Percentiles rank a stretch among this genome's conserved stretches.
Evolutionary conservation across 2,888 invertebrate genomes (phyloP).

Genomic region (Anaspis maculata): DNA sequence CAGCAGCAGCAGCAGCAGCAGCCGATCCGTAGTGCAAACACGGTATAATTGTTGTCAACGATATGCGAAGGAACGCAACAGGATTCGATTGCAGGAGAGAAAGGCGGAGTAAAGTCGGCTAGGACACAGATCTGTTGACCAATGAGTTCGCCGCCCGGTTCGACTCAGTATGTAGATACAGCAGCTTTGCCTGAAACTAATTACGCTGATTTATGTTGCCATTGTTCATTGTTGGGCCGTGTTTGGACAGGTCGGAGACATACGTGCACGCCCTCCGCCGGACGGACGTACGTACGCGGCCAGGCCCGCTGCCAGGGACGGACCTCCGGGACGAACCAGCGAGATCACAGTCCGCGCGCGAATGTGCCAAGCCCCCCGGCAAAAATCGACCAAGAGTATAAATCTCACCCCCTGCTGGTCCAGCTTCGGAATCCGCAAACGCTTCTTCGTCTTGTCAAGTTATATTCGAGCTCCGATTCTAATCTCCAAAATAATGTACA

Average conservation of each 20-base stretch:
- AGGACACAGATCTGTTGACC: slow-evolving; percentile 51
- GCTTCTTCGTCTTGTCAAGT: too few relatives aligned
- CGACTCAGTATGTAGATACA: slow-evolving; percentile 39
- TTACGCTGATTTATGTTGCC: slow-evolving; percentile 91
- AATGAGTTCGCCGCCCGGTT: slow-evolving; percentile 53
- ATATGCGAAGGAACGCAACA: slow-evolving; percentile 16
- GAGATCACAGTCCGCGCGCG: too few relatives aligned
- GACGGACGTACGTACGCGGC: slow-evolving; percentile 8
- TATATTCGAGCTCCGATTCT: too few relatives aligned
- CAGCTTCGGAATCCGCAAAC: too few relatives aligned
- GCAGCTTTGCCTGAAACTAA: slow-evolving; percentile 63
- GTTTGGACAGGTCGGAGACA: slow-evolving; percentile 43
- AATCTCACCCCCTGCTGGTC: too few relatives aligned
- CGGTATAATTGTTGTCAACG: slow-evolving; percentile 12
- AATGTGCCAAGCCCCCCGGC: too few relatives aligned
- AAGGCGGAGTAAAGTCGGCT: slow-evolving; percentile 48
- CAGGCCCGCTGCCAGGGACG: slow-evolving; percentile 5
- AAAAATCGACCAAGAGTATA: too few relatives aligned
- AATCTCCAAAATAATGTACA: too few relatives aligned
- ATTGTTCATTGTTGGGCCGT: slow-evolving; percentile 80
- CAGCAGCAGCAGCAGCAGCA: too few relatives aligned
- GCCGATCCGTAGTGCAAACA: slow-evolving; percentile 11
- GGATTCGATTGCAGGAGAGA: slow-evolving; percentile 32
- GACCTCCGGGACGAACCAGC: slow-evolving; percentile 2
- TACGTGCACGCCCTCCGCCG: slow-evolving; percentile 39